These are phyloP conservation scores for Agrilus cyanescens DNA, from an alignment of 2,888 invertebrate species.

Conservation along the genomic window DNA sequence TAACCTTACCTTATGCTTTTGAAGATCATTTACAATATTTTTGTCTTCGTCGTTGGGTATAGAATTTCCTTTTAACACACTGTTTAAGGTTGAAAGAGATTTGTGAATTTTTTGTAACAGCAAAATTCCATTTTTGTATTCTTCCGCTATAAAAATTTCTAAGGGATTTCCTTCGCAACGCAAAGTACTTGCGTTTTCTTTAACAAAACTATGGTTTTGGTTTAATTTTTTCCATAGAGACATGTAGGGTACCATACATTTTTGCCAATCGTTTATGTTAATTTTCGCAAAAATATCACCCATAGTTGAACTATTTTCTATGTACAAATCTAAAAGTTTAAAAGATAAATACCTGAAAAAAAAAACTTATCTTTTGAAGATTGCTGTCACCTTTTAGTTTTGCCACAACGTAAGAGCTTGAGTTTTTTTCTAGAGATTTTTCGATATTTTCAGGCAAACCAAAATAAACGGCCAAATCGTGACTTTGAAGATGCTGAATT, in stretches of 20 bases:
- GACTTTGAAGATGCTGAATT: slow-evolving; percentile 56
- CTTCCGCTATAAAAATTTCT: slow-evolving; percentile 49
- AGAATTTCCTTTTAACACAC: slow-evolving; percentile 45
- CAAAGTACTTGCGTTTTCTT: slow-evolving; percentile 17
- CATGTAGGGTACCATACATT: slow-evolving; percentile 56
- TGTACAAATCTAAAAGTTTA: slow-evolving; percentile 19
- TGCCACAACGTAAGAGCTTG: slow-evolving; percentile 46
- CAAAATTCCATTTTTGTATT: slow-evolving; percentile 45
- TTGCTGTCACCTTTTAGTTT: slow-evolving; percentile 55
- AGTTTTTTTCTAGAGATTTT: slow-evolving; percentile 67
- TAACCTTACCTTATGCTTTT: slow-evolving; percentile 42
- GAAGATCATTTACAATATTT: slow-evolving; percentile 29
- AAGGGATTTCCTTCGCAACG: slow-evolving; percentile 33
- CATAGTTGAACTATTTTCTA: slow-evolving; percentile 10
- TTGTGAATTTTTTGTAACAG: slow-evolving; percentile 51
- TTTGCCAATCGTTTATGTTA: slow-evolving; percentile 39
- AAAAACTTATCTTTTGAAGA: no score
- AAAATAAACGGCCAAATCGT: slow-evolving; percentile 64
- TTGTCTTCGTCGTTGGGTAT: slow-evolving; percentile 33
- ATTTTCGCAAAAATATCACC: slow-evolving; percentile 10
- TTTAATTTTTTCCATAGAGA: slow-evolving; percentile 74
- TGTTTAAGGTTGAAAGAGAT: slow-evolving; percentile 45
- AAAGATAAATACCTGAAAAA: slow-evolving; percentile 10
- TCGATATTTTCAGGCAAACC: slow-evolving; percentile 82
- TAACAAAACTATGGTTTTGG: slow-evolving; percentile 38